Conservation (phyloP, 2,888 invertebrate species). For the Acanthopleura granulata region DNA sequence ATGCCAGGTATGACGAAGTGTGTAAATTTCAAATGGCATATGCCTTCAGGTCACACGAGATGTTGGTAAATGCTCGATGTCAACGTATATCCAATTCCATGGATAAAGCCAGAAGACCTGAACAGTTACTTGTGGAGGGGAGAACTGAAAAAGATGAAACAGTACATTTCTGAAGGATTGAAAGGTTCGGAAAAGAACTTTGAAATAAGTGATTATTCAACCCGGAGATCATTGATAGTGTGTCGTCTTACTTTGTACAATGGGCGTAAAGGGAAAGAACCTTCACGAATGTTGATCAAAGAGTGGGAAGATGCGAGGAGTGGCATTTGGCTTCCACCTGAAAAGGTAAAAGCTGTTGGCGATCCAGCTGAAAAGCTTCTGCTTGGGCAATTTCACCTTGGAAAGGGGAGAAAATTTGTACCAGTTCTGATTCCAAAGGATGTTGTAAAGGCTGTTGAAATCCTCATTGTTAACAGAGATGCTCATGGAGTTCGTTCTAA, state of each 20-base stretch:
- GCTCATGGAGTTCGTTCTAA: slow-evolving; percentile 15
- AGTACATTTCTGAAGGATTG: not conserved
- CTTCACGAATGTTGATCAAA: slow-evolving; percentile 24
- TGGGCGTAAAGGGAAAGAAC: slow-evolving; percentile 31
- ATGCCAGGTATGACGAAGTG: not conserved
- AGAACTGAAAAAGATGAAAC: slow-evolving; percentile 1
- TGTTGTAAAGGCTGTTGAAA: slow-evolving; percentile 23
- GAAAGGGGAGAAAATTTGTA: slow-evolving; percentile 32
- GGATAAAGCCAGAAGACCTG: slow-evolving; percentile 14
- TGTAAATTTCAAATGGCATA: slow-evolving; percentile 12
- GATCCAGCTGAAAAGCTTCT: slow-evolving; percentile 27
- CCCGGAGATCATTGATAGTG: not conserved
- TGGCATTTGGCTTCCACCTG: slow-evolving; percentile 24
- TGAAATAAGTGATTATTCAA: not conserved
- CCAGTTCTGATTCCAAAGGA: slow-evolving; percentile 30
- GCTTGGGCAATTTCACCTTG: slow-evolving; percentile 24
- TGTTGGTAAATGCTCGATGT: slow-evolving; percentile 2
- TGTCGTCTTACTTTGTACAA: slow-evolving; percentile 31
- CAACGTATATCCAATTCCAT: slow-evolving; percentile 1
- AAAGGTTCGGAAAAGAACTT: not conserved
- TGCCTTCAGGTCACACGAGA: slow-evolving; percentile 6
- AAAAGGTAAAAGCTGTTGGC: slow-evolving; percentile 23
- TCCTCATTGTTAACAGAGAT: slow-evolving; percentile 18
- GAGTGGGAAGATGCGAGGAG: slow-evolving; percentile 33
- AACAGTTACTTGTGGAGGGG: slow-evolving; percentile 1